These are phyloP conservation scores for Asbolus verrucosus DNA, from an alignment of 1,140 invertebrate species.

Conservation along the genomic window DNA sequence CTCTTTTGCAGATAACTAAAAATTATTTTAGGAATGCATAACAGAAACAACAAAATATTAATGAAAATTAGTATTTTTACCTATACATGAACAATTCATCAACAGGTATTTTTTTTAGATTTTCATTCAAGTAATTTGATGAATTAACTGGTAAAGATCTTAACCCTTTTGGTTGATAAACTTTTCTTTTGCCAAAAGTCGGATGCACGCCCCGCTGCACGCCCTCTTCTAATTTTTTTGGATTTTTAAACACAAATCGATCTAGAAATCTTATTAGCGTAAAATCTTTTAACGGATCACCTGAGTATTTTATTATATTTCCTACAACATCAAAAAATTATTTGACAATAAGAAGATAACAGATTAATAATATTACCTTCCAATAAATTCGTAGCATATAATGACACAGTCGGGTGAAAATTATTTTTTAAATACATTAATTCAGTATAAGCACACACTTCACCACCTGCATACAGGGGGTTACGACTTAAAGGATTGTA, in stretches of 20 bases:
- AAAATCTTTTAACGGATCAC: conserved; percentile 94
- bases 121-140: conserved; percentile 76
- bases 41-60: conserved; percentile 9
- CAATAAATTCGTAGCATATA: conserved; percentile 89
- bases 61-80: conserved; percentile 67
- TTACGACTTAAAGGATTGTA: conserved; percentile 86
- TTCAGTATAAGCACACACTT: conserved; percentile 78
- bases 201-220: conserved; percentile 67
- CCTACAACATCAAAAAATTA: no score
- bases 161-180: conserved; percentile 73
- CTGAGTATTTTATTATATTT: conserved; percentile 83
- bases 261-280: conserved; percentile 91
- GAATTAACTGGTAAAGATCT: conserved; percentile 76
- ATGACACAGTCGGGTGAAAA: conserved; percentile 90
- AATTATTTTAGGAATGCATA: conserved; percentile 25
- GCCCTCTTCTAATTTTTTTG: conserved; percentile 76
- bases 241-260: conserved; percentile 96
- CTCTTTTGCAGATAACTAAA: conserved; percentile 69
- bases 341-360: no score
- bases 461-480: conserved; percentile 84
- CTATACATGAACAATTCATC: conserved; percentile 86
- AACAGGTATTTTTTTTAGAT: conserved; percentile 78
- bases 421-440: conserved; percentile 78
- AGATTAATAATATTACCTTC: conserved; percentile 72
- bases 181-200: conserved; percentile 71